A percentile compares a stretch with the other conserved stretches of the same genome.
These are phyloP conservation scores for Platycnemis pennipes DNA, from an alignment of 2,888 invertebrate species.

Conservation along the genomic window DNA sequence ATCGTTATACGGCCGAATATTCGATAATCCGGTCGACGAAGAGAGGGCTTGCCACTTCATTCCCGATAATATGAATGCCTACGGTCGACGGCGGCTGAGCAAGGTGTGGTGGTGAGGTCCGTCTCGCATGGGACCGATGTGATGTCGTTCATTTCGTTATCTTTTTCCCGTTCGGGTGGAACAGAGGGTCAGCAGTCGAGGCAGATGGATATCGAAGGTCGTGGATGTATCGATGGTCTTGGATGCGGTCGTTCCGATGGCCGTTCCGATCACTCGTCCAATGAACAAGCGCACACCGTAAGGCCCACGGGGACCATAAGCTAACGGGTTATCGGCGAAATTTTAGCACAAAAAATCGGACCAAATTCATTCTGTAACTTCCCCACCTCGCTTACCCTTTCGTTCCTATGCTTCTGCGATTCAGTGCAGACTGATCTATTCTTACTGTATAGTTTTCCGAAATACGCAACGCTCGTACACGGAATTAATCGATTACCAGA, in stretches of 20 bases:
- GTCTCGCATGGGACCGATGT: background rate
- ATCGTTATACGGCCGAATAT: background rate
- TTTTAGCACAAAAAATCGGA: background rate
- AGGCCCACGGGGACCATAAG: background rate
- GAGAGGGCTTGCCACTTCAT: background rate
- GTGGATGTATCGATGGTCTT: background rate
- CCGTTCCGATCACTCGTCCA: background rate
- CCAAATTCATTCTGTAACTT: background rate
- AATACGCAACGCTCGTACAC: no score
- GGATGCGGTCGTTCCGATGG: background rate
- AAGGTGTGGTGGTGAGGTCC: background rate
- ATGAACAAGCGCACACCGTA: background rate
- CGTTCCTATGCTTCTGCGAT: background rate
- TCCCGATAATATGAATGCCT: background rate
- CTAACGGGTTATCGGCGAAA: background rate
- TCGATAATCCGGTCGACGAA: background rate
- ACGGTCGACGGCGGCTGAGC: background rate
- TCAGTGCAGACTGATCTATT: no score
- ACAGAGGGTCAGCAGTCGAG: background rate
- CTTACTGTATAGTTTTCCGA: no score
- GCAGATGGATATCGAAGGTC: background rate
- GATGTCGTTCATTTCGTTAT: background rate
- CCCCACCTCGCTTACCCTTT: background rate
- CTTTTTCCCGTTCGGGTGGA: background rate
- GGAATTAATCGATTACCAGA: no score